Conservation (phyloP, 2,888 invertebrate species). For the Shargacucullia verbasci region DNA sequence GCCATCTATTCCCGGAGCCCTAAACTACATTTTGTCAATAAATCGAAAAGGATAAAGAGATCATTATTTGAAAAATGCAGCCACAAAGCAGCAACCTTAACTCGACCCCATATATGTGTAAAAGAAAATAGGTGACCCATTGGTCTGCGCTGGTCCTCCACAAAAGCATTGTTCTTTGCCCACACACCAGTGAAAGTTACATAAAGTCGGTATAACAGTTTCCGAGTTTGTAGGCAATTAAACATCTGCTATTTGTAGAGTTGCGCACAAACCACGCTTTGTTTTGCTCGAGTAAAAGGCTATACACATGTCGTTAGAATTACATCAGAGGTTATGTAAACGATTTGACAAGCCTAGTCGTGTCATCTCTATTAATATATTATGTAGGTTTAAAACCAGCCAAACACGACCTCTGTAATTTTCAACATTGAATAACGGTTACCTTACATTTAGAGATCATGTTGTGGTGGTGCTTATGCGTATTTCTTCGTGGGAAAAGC, state of each 20-base stretch:
- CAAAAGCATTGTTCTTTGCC: conserved; percentile 22
- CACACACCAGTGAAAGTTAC: conserved; percentile 45
- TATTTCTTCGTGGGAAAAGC: conserved; percentile 69
- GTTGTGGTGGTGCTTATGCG: conserved; percentile 41
- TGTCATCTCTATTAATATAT: conserved; percentile 75
- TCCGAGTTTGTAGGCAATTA: conserved; percentile 45
- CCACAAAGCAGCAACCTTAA: too few relatives aligned
- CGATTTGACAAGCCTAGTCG: conserved; percentile 75
- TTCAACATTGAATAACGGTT: conserved; percentile 13
- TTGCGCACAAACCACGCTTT: conserved; percentile 31
- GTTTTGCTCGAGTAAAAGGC: conserved; percentile 51
- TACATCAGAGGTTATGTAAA: conserved; percentile 75
- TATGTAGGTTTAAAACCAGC: conserved; percentile 56
- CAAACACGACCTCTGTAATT: conserved; percentile 51
- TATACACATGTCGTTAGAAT: conserved; percentile 53
- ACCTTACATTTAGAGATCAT: conserved; percentile 39
- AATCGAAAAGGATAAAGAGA: too few relatives aligned
- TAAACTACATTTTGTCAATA: too few relatives aligned
- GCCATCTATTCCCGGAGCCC: too few relatives aligned
- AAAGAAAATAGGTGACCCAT: neutral
- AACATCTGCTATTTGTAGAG: conserved; percentile 16
- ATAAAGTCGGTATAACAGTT: conserved; percentile 27
- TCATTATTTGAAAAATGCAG: too few relatives aligned
- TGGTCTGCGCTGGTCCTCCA: conserved; percentile 3
- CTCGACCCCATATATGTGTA: too few relatives aligned